phyloP scores from a whole-genome alignment of 2,797 vertebrate species.

The Smutsia gigantea region DNA sequence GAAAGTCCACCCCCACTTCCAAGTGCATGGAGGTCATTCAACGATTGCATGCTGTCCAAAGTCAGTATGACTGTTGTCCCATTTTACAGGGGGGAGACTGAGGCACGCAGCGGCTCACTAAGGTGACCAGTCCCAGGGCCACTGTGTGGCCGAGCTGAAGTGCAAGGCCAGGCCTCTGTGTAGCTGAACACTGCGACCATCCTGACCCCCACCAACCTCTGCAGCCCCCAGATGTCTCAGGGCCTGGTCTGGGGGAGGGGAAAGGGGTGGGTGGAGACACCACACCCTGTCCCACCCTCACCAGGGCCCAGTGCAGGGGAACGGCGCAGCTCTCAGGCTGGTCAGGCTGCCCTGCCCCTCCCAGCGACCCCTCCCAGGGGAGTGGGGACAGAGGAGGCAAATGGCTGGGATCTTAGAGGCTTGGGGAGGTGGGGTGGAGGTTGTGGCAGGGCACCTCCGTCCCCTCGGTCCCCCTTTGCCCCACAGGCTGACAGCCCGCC shows the following conservation, averaged over 20 bases:
- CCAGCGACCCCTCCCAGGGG: rapidly evolving
- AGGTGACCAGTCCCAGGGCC: neutral
- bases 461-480: neutral
- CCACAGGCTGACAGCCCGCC: neutral
- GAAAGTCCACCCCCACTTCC: neutral
- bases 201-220: neutral
- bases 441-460: neutral
- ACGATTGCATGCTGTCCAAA: neutral
- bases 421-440: rapidly evolving
- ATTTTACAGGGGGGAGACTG: rapidly evolving
- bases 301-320: rapidly evolving
- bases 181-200: neutral
- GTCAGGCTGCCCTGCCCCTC: rapidly evolving
- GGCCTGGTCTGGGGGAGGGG: neutral
- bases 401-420: no score
- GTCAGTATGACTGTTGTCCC: rapidly evolving
- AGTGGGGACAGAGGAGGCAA: rapidly evolving
- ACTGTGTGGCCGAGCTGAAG: rapidly evolving
- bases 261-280: neutral
- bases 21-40: rapidly evolving
- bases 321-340: neutral
- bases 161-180: neutral
- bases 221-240: rapidly evolving
- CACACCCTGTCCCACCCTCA: no score
- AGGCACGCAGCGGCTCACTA: rapidly evolving